Evolutionary conservation across 2,113 vertebrate species (phyloP).

Genomic region (Clupea harengus): DNA sequence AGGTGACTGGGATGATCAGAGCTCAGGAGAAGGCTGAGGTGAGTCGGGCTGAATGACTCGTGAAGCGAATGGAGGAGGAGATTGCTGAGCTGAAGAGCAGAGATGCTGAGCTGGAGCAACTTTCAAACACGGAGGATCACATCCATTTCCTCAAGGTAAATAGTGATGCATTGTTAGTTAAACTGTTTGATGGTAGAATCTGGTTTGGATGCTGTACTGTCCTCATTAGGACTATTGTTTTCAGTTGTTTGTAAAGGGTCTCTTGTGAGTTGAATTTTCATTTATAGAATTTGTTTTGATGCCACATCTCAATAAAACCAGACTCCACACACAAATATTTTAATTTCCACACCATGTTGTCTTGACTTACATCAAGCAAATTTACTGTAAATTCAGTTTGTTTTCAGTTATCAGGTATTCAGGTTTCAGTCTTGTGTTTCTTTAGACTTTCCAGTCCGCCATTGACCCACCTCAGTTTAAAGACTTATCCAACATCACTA

Average conservation of each 20-base stretch:
- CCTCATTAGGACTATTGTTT: no score
- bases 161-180: background rate
- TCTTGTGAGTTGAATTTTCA: no score
- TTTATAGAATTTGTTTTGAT: no score
- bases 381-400: no score
- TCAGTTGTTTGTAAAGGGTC: no score
- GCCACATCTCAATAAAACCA: no score
- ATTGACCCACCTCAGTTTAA: background rate
- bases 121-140: conserved; percentile 27
- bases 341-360: no score
- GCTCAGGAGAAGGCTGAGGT: conserved; percentile 7
- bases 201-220: background rate
- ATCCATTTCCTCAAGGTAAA: conserved; percentile 17
- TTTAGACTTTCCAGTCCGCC: background rate
- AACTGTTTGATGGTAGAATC: background rate
- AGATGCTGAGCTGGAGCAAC: conserved; percentile 28
- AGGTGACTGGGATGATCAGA: conserved; percentile 7
- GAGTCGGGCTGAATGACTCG: background rate
- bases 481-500: background rate
- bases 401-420: no score
- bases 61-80: conserved; percentile 1
- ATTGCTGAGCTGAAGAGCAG: background rate
- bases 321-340: no score
- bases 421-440: background rate
- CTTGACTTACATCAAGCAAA: no score